Percentiles rank a stretch among this genome's conserved stretches.
These are phyloP conservation scores for Octonoba sinensis DNA, from an alignment of 2,888 invertebrate genomes.

Conservation along the genomic window DNA sequence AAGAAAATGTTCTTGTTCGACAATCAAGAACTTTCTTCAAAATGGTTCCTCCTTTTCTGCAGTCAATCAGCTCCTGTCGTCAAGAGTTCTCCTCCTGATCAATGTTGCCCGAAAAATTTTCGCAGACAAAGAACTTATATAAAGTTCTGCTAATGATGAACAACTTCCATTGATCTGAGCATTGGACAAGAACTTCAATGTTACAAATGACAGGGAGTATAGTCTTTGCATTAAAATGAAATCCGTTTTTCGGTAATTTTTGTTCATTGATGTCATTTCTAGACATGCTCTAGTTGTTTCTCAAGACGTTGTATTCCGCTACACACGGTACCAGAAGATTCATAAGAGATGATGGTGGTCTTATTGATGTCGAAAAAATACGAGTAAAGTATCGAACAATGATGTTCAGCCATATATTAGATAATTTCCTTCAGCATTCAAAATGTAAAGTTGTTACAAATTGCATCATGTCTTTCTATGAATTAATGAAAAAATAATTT, in stretches of 20 bases:
- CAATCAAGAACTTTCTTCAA: conserved; percentile 32
- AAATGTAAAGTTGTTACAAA: too few species aligned
- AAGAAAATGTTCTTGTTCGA: conserved; percentile 37
- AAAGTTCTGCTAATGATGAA: conserved; percentile 61
- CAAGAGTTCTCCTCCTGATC: conserved; percentile 34
- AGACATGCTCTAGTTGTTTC: conserved; percentile 47
- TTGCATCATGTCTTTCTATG: too few species aligned
- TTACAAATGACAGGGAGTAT: conserved; percentile 49
- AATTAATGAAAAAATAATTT: too few species aligned
- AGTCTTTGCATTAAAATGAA: conserved; percentile 58
- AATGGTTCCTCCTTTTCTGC: conserved; percentile 11
- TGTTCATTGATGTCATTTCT: conserved; percentile 47
- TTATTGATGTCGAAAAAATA: too few species aligned
- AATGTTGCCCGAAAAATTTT: conserved; percentile 41
- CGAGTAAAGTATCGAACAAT: too few species aligned
- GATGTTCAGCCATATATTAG: too few species aligned
- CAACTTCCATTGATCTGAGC: conserved; percentile 45
- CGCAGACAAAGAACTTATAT: conserved; percentile 57
- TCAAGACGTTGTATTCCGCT: conserved; percentile 16
- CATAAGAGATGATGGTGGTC: too few species aligned
- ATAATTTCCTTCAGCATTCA: too few species aligned
- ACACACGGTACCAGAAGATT: too few species aligned
- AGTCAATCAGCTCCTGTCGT: conserved; percentile 39
- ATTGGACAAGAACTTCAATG: conserved; percentile 55
- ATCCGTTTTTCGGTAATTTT: conserved; percentile 60